Percentiles rank a stretch among this genome's conserved stretches.
phyloP scores from a whole-genome alignment of 2,113 vertebrate species.

The Burhinus oedicnemus region DNA sequence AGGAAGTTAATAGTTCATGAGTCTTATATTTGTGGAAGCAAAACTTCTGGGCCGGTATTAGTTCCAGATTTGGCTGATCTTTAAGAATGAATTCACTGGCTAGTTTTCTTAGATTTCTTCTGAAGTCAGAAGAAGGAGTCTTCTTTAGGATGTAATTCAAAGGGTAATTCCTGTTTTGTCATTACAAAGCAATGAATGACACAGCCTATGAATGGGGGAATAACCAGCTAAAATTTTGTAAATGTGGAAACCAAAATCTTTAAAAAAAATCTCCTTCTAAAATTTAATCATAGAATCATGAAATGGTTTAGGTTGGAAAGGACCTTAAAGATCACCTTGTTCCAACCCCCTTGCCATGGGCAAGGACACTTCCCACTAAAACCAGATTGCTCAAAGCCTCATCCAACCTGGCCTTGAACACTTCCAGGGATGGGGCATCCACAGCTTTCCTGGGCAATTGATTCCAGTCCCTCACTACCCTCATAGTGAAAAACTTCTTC shows the following conservation, averaged over 20 bases:
- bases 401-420: too few species aligned
- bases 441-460: too few species aligned
- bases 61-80: neutral
- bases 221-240: neutral
- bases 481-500: too few species aligned
- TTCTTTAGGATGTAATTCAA: neutral
- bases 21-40: neutral
- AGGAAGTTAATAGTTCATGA: neutral
- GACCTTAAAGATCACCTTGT: too few species aligned
- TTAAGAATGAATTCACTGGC: neutral
- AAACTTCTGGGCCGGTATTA: rapidly evolving
- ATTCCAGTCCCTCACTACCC: too few species aligned
- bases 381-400: too few species aligned
- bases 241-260: neutral
- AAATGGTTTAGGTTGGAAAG: too few species aligned
- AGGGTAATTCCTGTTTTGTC: neutral
- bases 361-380: too few species aligned
- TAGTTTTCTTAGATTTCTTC: neutral
- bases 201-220: neutral
- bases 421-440: too few species aligned
- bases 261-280: neutral
- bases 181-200: neutral
- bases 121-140: neutral
- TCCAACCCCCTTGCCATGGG: too few species aligned
- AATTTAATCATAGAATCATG: neutral